Base-by-base conservation (phyloP, 37 sponge, comb jelly and placozoan species). In the Lycopodina hypogea region DNA sequence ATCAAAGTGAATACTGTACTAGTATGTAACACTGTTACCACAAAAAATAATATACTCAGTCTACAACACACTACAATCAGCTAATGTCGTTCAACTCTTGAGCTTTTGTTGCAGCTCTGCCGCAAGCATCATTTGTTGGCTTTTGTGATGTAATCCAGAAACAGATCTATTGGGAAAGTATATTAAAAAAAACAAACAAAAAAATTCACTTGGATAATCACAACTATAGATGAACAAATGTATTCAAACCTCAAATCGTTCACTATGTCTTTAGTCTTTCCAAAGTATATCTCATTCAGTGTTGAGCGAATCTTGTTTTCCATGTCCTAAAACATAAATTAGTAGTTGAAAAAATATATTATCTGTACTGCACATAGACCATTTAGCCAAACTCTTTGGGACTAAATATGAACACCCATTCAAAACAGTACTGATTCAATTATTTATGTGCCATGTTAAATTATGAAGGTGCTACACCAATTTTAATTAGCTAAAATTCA, bases 281-380 rank as follows among this genome's bases (percentile, higher is more conserved):
- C 94, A 76, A 97, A 97, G 79, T 97, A 97, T 62, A 97, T 94
- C 60, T 94, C 93, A 58, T 97, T 92, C 57, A 97, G 38, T 19
- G 95, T 86, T 51, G 72, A 65, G 19, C 98, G 66, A 53, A 97
- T 97, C 39, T 88, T 89, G 76, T 94, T 94, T 72, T 94, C 98
- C 93, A 94, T 94, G 39, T 97, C 95, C 91, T 90, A 62, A 12
- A 37, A 11, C 65, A 1, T 3, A 51, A 61, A 60, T 15, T 36
- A 34, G 35, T 21, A 24, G 30, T 21, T 41, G 21, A 40, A 23
- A 28, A 28, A 28, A 19, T 28, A 62, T 22, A 62, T 62, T 26
- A 62, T 62, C n/a, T n/a, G n/a, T n/a, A n/a, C n/a, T n/a, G n/a
- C n/a, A 14, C 56, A 14, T 18, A 19, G 17, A 19, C 56, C 56